These are phyloP conservation scores for Druceiella hillmani DNA, from an alignment of 2,888 invertebrate species.

Conservation along the genomic window DNA sequence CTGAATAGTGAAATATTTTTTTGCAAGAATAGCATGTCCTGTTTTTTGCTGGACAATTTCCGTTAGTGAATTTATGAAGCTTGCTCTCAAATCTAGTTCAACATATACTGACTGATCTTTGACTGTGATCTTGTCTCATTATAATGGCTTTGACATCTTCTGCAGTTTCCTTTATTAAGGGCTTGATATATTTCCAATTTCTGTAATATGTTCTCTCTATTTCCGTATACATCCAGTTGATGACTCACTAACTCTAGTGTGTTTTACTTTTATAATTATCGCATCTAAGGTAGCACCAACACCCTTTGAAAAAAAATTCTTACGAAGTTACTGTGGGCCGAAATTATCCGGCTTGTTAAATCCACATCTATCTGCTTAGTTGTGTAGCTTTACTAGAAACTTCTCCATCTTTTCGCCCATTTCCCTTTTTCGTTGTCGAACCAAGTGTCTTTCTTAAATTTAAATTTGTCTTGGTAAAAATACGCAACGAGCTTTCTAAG, in stretches of 20 bases:
- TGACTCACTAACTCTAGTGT: constrained; percentile 14
- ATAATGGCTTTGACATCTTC: too few species aligned
- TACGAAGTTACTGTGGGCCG: too few species aligned
- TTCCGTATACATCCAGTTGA: constrained; percentile 8
- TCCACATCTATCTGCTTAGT: constrained; percentile 12
- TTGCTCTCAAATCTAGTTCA: constrained; percentile 6
- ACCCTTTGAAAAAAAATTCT: constrained; percentile 11
- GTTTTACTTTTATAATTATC: constrained; percentile 11
- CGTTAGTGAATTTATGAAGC: constrained; percentile 8
- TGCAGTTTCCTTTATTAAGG: too few species aligned
- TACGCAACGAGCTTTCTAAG: constrained; percentile 1
- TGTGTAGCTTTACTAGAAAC: constrained; percentile 11
- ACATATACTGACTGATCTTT: too few species aligned
- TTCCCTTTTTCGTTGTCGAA: constrained; percentile 10
- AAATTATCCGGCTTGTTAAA: constrained; percentile 11
- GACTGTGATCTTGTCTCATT: too few species aligned
- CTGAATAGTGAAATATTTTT: too few species aligned
- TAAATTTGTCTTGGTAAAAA: too few species aligned
- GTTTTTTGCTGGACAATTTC: constrained; percentile 7
- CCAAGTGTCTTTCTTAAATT: constrained; percentile 9
- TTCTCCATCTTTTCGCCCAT: constrained; percentile 13
- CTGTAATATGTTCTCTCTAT: too few species aligned
- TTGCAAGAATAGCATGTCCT: constrained; percentile 7
- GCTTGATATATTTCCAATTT: too few species aligned
- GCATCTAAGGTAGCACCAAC: constrained; percentile 11